Conservation (phyloP, 2,797 vertebrate species). For the Glyptemys insculpta region DNA sequence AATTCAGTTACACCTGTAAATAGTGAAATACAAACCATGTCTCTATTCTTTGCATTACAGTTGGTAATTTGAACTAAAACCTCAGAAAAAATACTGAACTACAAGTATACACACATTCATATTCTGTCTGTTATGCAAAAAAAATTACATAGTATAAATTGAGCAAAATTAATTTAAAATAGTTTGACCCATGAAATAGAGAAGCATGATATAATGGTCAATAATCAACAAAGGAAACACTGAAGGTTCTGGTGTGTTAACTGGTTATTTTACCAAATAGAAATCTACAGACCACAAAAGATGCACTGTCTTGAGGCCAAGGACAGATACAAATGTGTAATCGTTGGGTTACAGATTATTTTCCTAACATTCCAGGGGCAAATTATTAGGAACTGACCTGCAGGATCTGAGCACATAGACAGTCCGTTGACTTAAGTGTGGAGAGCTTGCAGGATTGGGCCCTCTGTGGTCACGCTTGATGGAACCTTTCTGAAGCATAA, state of each 20-base stretch:
- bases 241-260: background rate
- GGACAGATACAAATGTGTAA: background rate
- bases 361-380: background rate
- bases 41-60: background rate
- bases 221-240: background rate
- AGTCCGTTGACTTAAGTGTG: background rate
- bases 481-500: conserved; percentile 53
- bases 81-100: background rate
- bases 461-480: conserved; percentile 41
- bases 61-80: background rate
- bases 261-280: background rate
- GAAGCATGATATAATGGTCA: background rate
- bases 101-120: accelerated
- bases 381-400: conserved; percentile 20
- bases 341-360: background rate
- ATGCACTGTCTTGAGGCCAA: background rate
- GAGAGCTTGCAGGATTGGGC: conserved; percentile 42
- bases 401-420: background rate
- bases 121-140: background rate
- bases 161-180: background rate
- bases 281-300: background rate
- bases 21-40: background rate
- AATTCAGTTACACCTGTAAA: background rate
- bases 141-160: background rate
- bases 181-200: background rate